Evolutionary conservation across 2,113 vertebrate genomes (phyloP).

Genomic region (human): DNA sequence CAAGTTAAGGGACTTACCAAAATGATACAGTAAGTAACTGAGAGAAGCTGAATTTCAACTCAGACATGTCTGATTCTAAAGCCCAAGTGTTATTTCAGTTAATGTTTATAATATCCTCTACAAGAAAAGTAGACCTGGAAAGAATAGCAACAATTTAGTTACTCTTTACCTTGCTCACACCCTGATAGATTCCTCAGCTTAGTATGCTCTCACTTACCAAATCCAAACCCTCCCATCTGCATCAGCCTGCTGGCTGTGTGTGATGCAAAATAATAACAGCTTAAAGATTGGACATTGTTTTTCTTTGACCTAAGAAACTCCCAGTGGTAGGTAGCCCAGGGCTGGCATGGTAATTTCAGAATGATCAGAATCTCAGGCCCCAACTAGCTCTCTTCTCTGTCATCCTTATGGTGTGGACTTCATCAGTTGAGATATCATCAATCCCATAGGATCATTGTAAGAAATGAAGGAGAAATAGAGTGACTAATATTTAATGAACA

Average conservation of each 20-base stretch:
- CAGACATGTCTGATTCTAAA: not conserved
- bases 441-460: not conserved
- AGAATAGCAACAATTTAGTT: not conserved
- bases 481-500: not conserved
- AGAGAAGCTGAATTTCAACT: conserved; percentile 6
- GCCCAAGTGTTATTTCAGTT: not conserved
- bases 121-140: not conserved
- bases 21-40: not conserved
- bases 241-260: not conserved
- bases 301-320: not conserved
- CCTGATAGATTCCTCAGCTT: not conserved
- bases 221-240: not conserved
- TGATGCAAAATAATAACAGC: not conserved
- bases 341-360: not conserved
- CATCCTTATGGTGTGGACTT: not conserved
- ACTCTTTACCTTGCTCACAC: not conserved
- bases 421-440: not conserved
- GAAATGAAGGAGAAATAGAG: not conserved
- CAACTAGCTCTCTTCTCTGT: not conserved
- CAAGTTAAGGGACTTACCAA: not conserved
- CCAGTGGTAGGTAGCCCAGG: not conserved
- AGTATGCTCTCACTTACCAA: not conserved
- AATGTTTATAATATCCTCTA: not conserved
- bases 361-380: not conserved
- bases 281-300: not conserved